Conservation (phyloP, 2,113 vertebrate genomes). For the Mirounga angustirostris region DNA sequence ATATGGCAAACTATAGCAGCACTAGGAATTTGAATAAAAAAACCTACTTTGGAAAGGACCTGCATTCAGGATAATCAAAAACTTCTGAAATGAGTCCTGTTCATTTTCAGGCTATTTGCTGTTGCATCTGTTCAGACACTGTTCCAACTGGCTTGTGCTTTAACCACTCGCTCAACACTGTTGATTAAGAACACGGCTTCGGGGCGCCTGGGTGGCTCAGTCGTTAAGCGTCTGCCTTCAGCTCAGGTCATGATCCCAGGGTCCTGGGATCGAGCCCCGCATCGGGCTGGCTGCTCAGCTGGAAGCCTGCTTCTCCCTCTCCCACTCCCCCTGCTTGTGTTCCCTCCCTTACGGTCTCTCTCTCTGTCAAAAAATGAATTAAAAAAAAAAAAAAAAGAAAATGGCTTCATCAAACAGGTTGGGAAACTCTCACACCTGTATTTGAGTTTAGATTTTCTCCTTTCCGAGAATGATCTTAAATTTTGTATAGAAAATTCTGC, state of each 20-base stretch:
- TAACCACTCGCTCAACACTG: conserved; percentile 53
- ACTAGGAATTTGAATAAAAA: conserved; percentile 25
- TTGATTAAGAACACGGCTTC: conserved; percentile 67
- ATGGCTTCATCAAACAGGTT: conserved; percentile 17
- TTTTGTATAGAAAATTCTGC: neutral
- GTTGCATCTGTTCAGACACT: conserved; percentile 74
- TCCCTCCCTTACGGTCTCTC: no score
- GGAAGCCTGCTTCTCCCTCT: no score
- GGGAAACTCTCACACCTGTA: conserved; percentile 60
- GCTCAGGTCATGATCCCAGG: no score
- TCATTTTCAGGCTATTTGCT: conserved; percentile 66
- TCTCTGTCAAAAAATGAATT: no score
- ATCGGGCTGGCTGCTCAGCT: no score
- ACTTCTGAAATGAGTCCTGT: conserved; percentile 67
- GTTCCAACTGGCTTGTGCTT: conserved; percentile 71
- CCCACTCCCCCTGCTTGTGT: no score
- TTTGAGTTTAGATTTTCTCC: conserved; percentile 47
- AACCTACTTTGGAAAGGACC: conserved; percentile 57
- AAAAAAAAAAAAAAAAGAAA: neutral
- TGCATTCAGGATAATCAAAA: conserved; percentile 60
- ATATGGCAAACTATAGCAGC: neutral
- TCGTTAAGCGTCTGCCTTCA: no score
- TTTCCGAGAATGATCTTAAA: conserved; percentile 16
- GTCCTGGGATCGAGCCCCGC: no score
- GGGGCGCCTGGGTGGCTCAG: no score